Evolutionary conservation across 2,888 invertebrate genomes (phyloP).

Genomic region (Mactromeris polynyma): DNA sequence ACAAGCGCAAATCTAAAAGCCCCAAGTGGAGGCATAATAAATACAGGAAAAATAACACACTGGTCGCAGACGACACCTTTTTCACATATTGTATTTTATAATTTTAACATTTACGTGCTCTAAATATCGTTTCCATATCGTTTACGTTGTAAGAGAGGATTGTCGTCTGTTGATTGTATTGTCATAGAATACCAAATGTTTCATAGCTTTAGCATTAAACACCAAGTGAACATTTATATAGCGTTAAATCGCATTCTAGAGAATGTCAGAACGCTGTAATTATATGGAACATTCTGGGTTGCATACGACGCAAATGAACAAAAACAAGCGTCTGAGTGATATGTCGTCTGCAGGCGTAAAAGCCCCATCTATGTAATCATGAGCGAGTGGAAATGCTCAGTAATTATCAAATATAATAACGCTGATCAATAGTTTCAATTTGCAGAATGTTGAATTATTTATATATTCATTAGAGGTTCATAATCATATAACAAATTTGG

Average conservation of each 20-base stretch:
- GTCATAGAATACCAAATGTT: not conserved
- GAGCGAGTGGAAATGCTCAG: not conserved
- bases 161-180: not conserved
- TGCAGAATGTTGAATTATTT: constrained; percentile 46
- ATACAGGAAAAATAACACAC: no score
- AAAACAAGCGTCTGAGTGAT: constrained; percentile 11
- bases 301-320: not conserved
- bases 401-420: not conserved
- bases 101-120: not conserved
- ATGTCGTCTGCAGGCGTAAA: not conserved
- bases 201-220: not conserved
- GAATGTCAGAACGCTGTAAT: not conserved
- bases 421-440: constrained; percentile 47
- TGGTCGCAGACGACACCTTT: not conserved
- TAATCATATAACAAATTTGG: not conserved
- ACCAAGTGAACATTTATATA: not conserved
- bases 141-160: not conserved
- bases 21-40: no score
- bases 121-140: not conserved
- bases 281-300: not conserved
- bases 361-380: not conserved
- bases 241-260: not conserved
- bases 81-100: no score
- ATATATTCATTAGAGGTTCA: constrained; percentile 16
- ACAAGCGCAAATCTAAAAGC: no score